A percentile compares a stretch with the other conserved stretches of the same genome.
Conservation (phyloP, 1,140 invertebrate species). For the Portunus trituberculatus region DNA sequence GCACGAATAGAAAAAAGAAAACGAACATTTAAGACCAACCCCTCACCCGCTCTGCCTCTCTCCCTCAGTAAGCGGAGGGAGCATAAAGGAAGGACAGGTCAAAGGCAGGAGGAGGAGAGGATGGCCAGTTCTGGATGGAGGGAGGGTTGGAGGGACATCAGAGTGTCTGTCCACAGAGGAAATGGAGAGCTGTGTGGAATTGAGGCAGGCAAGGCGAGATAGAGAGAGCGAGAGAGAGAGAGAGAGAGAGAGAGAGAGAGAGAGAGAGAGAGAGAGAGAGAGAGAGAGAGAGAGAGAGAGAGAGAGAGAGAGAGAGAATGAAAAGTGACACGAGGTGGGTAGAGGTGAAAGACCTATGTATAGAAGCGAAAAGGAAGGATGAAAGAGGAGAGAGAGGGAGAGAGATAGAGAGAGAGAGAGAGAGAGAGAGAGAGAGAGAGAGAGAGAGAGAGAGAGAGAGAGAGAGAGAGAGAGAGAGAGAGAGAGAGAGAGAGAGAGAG, state of each 20-base stretch:
- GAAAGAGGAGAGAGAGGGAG: background rate
- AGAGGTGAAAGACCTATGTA: background rate
- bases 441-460: background rate
- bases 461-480: background rate
- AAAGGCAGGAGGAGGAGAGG: too few relatives aligned
- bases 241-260: background rate
- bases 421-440: background rate
- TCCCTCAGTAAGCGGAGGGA: too few relatives aligned
- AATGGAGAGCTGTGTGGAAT: too few relatives aligned
- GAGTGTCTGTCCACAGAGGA: too few relatives aligned
- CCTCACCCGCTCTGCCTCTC: too few relatives aligned
- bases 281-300: background rate
- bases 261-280: background rate
- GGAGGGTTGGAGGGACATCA: too few relatives aligned
- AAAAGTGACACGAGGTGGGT: background rate
- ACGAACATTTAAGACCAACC: too few relatives aligned
- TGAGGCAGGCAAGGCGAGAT: background rate
- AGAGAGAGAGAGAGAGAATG: background rate
- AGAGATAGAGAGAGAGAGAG: background rate
- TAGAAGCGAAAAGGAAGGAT: background rate
- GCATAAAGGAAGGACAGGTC: too few relatives aligned
- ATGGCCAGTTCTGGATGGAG: too few relatives aligned
- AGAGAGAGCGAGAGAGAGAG: background rate
- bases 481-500: background rate
- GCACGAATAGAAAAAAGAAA: too few relatives aligned